A percentile compares a stretch with the other conserved stretches of the same genome.
phyloP scores from a whole-genome alignment of 1,140 invertebrate species.

The Lepeophtheirus salmonis region DNA sequence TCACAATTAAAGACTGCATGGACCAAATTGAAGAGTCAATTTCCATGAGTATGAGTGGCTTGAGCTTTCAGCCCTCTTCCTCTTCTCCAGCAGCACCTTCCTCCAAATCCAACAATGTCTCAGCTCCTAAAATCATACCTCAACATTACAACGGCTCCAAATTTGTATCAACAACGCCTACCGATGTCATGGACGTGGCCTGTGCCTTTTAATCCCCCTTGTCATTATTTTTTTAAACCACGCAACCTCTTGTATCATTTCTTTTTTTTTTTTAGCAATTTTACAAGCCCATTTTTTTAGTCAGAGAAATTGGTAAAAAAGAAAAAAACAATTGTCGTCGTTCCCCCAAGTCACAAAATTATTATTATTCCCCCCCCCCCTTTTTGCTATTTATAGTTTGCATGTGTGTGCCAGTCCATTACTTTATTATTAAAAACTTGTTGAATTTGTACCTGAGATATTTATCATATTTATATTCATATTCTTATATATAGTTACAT shows the following conservation, averaged over 20 bases:
- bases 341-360: too few species aligned
- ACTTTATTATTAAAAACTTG: background rate
- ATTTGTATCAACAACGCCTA: background rate
- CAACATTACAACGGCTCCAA: constrained; percentile 3
- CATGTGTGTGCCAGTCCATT: background rate
- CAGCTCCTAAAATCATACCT: background rate
- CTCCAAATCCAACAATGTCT: constrained; percentile 1
- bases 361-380: background rate
- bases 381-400: background rate
- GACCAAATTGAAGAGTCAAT: constrained; percentile 12
- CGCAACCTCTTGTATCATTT: background rate
- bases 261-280: too few species aligned
- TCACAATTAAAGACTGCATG: constrained; percentile 12
- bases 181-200: constrained; percentile 3
- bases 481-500: background rate
- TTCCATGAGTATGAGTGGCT: constrained; percentile 4
- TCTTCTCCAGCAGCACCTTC: background rate
- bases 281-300: too few species aligned
- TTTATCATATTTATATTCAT: background rate
- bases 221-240: background rate
- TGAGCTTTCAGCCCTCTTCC: constrained; percentile 10
- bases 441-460: background rate
- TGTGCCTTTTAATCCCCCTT: background rate
- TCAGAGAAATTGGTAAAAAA: background rate
- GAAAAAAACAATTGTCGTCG: too few species aligned